Percentiles rank a stretch among this genome's conserved stretches.
These are phyloP conservation scores for Dryococelus australis DNA, from an alignment of 2,888 invertebrate species.

Conservation along the genomic window DNA sequence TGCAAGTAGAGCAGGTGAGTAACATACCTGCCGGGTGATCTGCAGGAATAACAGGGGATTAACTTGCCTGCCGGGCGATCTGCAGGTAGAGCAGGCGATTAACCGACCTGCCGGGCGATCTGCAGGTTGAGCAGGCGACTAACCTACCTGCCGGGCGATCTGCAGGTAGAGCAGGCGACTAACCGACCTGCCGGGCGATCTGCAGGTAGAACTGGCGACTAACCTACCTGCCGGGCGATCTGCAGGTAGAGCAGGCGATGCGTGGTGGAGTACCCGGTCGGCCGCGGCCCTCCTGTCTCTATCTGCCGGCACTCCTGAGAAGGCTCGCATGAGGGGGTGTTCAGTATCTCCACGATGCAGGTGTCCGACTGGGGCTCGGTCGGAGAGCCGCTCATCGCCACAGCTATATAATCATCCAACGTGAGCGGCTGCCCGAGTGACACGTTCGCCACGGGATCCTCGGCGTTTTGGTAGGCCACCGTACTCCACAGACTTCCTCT, in stretches of 20 bases:
- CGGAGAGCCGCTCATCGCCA: not conserved
- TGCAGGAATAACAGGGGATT: no score
- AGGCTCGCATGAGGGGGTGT: not conserved
- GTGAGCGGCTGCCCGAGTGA: not conserved
- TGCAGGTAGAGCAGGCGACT: not conserved
- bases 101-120: not conserved
- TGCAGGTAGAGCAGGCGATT: conserved; percentile 12
- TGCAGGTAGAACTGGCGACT: no score
- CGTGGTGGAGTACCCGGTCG: not conserved
- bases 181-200: not conserved
- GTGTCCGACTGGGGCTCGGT: not conserved
- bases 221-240: not conserved
- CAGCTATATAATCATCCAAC: not conserved
- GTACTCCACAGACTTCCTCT: not conserved
- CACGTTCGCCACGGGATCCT: not conserved
- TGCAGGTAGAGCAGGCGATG: conserved; percentile 12
- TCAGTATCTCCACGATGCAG: conserved; percentile 17
- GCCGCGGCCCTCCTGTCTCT: not conserved
- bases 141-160: no score
- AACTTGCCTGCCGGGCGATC: not conserved
- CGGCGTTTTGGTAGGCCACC: not conserved
- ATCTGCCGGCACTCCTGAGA: not conserved
- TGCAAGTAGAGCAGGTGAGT: not conserved
- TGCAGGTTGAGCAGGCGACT: no score
- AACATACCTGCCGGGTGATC: not conserved